phyloP scores from a whole-genome alignment of 1,140 invertebrate genomes.

The Delia radicum region DNA sequence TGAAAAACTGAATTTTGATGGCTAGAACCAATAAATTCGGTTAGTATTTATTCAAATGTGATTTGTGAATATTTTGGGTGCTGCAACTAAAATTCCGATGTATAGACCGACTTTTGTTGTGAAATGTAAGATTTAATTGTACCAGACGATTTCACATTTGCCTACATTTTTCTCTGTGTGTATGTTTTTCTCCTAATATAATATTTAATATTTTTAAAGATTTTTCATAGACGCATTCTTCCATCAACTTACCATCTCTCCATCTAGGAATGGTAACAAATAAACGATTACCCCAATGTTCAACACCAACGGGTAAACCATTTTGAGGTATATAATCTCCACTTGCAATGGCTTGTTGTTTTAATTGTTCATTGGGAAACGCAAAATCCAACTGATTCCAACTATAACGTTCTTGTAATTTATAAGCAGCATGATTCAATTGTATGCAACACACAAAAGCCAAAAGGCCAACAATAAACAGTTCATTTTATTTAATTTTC shows the following conservation, averaged over 20 bases:
- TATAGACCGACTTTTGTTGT: too few relatives aligned
- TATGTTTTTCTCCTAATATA: too few relatives aligned
- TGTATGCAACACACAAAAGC: neutral
- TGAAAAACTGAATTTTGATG: too few relatives aligned
- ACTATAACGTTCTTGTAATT: slow-evolving; percentile 68
- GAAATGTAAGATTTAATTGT: too few relatives aligned
- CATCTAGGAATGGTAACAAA: slow-evolving; percentile 78
- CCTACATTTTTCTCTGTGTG: too few relatives aligned
- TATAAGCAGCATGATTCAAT: slow-evolving; percentile 54
- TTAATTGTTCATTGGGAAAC: slow-evolving; percentile 63
- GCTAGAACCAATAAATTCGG: too few relatives aligned
- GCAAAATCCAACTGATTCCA: slow-evolving; percentile 77
- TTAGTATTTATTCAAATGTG: too few relatives aligned
- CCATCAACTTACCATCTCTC: slow-evolving; percentile 61
- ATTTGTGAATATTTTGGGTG: too few relatives aligned
- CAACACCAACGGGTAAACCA: slow-evolving; percentile 75
- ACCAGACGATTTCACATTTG: too few relatives aligned
- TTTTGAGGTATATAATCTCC: slow-evolving; percentile 72
- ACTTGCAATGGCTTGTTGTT: slow-evolving; percentile 64
- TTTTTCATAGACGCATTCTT: neutral
- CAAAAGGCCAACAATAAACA: neutral
- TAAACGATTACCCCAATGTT: slow-evolving; percentile 74
- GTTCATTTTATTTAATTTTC: neutral
- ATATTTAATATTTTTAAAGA: neutral
- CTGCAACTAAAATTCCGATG: too few relatives aligned